Base-by-base conservation (phyloP, 2,888 invertebrate species). In the Sabellastarte sp. region DNA sequence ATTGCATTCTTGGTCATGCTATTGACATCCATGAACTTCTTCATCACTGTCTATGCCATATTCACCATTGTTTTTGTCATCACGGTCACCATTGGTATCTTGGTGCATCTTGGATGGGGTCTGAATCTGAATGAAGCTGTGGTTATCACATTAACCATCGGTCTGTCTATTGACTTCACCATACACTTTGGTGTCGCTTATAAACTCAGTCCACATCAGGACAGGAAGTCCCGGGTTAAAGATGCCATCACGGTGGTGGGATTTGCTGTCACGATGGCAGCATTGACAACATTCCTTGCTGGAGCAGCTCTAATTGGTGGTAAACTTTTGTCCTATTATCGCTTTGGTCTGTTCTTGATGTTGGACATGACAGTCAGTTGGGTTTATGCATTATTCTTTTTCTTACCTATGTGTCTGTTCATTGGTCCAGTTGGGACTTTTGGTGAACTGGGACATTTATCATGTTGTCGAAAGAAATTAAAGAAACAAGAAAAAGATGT, bases 71-170 rank as follows among this genome's bases (percentile, higher is more conserved):
- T 90, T 29, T 89, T 91, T 77, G 91, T 93, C 53, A 91, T 95
- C 76, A 89, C 92, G 69, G 90, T 91, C 57, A 93, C 93, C 4
- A 88, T 95, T 26, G 85, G 78, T 3, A 71, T 79, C 10, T 76
- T 86, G 58, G 83, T 85, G 15, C 74, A 85, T 24, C 73, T 85
- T 31, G 92, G 90, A 59, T 97, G 96, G 97, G 91, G 92, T 82
- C 87, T 97, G 60, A 95, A 95, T 85, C 89, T 97, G 70, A 86
- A 97, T 70, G 97, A 97, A 85, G 94, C 95, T 76, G 90, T 95
- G 64, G 92, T 93, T 24, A 90, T 96, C 65, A 93, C 93, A 5
- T 91, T 95, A 5, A 93, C 95, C 10, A 93, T 96, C 73, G 97
- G 96, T 20, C 87, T 97, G 76, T 91, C 94, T 20, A 92, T 94